phyloP scores from a whole-genome alignment of 2,888 invertebrate genomes.

The Machimus rusticus region DNA sequence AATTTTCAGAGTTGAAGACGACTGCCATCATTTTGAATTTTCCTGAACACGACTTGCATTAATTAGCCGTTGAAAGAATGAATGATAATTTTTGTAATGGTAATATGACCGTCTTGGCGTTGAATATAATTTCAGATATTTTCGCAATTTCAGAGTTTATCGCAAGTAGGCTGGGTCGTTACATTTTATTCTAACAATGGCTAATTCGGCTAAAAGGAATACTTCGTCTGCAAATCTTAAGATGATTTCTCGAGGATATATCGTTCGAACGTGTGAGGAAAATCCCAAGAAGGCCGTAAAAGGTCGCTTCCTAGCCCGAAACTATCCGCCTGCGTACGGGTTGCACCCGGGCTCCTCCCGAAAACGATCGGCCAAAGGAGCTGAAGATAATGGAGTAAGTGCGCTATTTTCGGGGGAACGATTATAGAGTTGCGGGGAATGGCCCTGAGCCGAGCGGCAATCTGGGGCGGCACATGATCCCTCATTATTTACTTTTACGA shows the following conservation, averaged over 20 bases:
- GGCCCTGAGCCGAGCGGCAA: background rate
- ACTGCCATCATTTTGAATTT: background rate
- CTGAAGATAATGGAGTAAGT: background rate
- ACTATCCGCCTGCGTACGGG: background rate
- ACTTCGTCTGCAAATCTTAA: background rate
- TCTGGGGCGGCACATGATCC: constrained; percentile 17
- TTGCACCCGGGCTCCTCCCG: background rate
- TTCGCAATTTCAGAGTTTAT: background rate
- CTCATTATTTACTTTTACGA: constrained; percentile 38
- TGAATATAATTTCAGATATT: background rate
- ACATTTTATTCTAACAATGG: background rate
- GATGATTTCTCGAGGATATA: background rate
- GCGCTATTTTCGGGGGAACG: background rate
- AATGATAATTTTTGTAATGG: background rate
- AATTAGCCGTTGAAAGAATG: background rate
- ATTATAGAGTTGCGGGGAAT: constrained; percentile 1
- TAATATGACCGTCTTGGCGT: background rate
- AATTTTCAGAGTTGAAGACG: background rate
- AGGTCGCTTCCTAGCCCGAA: background rate
- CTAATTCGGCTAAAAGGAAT: background rate
- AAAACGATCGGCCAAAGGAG: background rate
- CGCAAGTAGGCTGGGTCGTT: background rate
- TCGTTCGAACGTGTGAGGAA: background rate
- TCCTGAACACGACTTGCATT: background rate
- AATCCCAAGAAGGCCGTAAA: background rate